These are phyloP conservation scores for Thecophora atra DNA, from an alignment of 2,888 invertebrate species.

Conservation along the genomic window DNA sequence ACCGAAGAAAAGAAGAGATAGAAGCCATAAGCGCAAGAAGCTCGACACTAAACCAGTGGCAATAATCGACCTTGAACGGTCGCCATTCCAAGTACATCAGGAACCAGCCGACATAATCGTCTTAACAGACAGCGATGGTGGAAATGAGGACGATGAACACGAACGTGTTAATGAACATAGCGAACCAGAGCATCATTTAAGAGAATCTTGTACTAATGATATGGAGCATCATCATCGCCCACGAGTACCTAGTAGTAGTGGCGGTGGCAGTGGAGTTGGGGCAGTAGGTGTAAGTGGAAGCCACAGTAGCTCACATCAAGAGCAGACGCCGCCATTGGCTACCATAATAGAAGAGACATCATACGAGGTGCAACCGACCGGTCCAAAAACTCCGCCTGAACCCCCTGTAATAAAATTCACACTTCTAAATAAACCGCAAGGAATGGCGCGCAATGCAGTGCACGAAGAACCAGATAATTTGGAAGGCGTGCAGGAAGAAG, in stretches of 20 bases:
- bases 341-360: constrained; percentile 60
- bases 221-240: constrained; percentile 44
- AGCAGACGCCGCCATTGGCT: constrained; percentile 58
- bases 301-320: constrained; percentile 51
- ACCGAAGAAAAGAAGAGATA: constrained; percentile 56
- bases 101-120: constrained; percentile 85
- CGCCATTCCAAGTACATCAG: constrained; percentile 84
- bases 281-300: no score
- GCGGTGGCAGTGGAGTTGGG: no score
- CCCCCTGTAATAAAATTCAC: constrained; percentile 74
- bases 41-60: constrained; percentile 75
- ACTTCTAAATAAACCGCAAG: constrained; percentile 68
- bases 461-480: constrained; percentile 67
- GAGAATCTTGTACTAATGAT: constrained; percentile 46
- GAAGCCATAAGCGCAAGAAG: constrained; percentile 68
- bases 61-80: constrained; percentile 85
- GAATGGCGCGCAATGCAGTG: constrained; percentile 72
- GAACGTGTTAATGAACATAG: constrained; percentile 44
- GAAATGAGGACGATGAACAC: constrained; percentile 55
- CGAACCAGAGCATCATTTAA: constrained; percentile 51
- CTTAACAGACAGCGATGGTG: constrained; percentile 81
- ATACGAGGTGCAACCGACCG: constrained; percentile 67
- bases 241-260: constrained; percentile 45
- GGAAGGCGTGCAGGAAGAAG: constrained; percentile 47
- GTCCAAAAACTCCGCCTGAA: constrained; percentile 81